Conservation (phyloP, 2,113 vertebrate species). For the Poeciliopsis turrubarensis region DNA sequence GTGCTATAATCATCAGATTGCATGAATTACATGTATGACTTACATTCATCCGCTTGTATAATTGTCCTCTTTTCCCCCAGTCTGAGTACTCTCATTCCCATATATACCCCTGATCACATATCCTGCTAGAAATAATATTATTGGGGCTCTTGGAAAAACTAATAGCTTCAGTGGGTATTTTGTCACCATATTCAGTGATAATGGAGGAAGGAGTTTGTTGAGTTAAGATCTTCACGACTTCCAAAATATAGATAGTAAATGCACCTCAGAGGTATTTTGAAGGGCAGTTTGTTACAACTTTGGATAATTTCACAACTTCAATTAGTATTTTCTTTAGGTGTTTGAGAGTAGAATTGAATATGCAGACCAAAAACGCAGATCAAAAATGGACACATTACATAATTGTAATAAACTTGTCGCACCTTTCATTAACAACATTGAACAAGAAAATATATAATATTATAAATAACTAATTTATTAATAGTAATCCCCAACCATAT, state of each 20-base stretch:
- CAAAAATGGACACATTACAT: neutral
- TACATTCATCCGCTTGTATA: neutral
- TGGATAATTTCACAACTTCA: neutral
- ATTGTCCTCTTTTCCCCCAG: slow-evolving; percentile 1
- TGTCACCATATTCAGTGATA: neutral
- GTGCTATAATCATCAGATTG: slow-evolving; percentile 1
- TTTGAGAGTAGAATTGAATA: neutral
- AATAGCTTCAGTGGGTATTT: neutral
- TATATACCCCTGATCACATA: neutral
- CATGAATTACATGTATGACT: slow-evolving; percentile 17
- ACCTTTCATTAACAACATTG: too few relatives aligned
- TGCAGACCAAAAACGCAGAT: neutral
- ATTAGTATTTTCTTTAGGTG: neutral
- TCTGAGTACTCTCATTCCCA: neutral
- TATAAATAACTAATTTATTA: neutral
- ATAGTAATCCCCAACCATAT: slow-evolving; percentile 3
- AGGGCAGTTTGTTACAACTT: neutral
- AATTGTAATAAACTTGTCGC: too few relatives aligned
- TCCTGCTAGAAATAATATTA: neutral
- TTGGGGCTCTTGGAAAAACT: neutral
- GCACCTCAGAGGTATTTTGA: neutral
- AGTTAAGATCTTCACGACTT: neutral
- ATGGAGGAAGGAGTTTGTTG: neutral
- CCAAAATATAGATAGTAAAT: too few relatives aligned
- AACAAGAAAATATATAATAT: neutral